Evolutionary conservation across 2,113 vertebrate species (phyloP).

Genomic region (Sinosuthora webbiana): DNA sequence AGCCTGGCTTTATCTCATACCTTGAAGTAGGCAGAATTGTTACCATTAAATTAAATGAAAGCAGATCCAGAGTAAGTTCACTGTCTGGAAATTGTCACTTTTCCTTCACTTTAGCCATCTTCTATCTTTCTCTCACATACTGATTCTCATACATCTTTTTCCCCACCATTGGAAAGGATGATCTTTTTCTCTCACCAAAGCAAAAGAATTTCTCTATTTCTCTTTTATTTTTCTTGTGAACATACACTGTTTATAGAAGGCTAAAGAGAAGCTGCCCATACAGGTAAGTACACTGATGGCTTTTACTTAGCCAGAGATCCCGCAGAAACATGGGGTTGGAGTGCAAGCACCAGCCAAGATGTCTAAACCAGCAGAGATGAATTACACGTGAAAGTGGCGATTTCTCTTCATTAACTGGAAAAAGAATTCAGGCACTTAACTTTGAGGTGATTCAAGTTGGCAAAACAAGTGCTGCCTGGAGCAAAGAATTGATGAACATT

Average conservation of each 20-base stretch:
- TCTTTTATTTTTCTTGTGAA: neutral
- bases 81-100: neutral
- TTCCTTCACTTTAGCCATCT: neutral
- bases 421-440: neutral
- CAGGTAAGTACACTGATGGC: neutral
- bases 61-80: neutral
- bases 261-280: neutral
- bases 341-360: neutral
- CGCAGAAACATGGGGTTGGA: neutral
- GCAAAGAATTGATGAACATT: neutral
- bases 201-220: neutral
- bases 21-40: neutral
- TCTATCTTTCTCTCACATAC: neutral
- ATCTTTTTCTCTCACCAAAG: neutral
- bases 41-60: neutral
- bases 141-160: neutral
- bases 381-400: neutral
- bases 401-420: slow-evolving; percentile 11
- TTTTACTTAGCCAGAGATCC: neutral
- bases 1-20: neutral
- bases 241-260: neutral
- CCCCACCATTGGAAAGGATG: neutral
- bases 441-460: neutral
- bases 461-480: neutral
- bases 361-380: neutral